Conservation (phyloP, 2,888 invertebrate genomes). For the Exephanes ischioxanthus region DNA sequence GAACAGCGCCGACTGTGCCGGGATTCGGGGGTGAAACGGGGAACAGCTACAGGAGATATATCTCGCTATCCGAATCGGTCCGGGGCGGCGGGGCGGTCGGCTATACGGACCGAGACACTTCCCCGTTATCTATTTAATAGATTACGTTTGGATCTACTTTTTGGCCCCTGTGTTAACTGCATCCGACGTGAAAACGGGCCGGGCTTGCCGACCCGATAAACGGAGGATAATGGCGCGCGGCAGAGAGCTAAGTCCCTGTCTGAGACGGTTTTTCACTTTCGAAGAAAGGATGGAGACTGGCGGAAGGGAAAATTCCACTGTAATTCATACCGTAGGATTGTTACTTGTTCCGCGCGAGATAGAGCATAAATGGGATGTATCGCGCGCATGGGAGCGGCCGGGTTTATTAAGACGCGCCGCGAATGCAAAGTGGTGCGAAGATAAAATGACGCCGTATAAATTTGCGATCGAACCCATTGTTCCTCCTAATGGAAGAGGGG, state of each 20-base stretch:
- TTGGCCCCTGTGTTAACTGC: slow-evolving; percentile 74
- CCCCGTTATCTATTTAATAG: slow-evolving; percentile 78
- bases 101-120: slow-evolving; percentile 40
- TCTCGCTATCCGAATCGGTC: slow-evolving; percentile 39
- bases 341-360: not conserved
- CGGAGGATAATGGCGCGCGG: slow-evolving; percentile 71
- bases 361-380: not conserved
- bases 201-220: slow-evolving; percentile 67
- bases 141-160: slow-evolving; percentile 76
- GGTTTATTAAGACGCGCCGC: slow-evolving; percentile 73
- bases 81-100: slow-evolving; percentile 42
- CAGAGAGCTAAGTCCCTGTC: slow-evolving; percentile 41
- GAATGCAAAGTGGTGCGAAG: slow-evolving; percentile 61
- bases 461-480: slow-evolving; percentile 76
- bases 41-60: slow-evolving; percentile 45
- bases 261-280: slow-evolving; percentile 33
- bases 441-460: slow-evolving; percentile 74
- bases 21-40: slow-evolving; percentile 28
- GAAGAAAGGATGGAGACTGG: slow-evolving; percentile 56
- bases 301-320: slow-evolving; percentile 56
- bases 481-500: slow-evolving; percentile 48
- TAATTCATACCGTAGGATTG: not conserved
- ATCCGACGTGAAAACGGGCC: slow-evolving; percentile 62
- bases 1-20: slow-evolving; percentile 15
- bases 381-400: slow-evolving; percentile 1